A percentile compares a stretch with the other conserved stretches of the same genome.
phyloP scores from a whole-genome alignment of 2,113 vertebrate species.

The Triplophysa siluroides region DNA sequence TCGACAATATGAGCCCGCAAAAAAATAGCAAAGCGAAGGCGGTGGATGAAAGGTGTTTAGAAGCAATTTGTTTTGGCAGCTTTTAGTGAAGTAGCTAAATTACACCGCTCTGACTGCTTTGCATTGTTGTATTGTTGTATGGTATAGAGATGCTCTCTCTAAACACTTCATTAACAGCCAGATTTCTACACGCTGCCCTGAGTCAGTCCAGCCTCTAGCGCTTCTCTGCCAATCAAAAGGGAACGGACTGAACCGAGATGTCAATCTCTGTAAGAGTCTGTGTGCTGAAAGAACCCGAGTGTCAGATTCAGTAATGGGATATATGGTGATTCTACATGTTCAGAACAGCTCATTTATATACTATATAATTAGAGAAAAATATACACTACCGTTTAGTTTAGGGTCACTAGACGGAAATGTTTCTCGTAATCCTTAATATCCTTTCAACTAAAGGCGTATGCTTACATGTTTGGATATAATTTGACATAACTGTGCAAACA shows the following conservation, averaged over 20 bases:
- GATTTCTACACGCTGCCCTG: background rate
- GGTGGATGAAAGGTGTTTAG: conserved; percentile 6
- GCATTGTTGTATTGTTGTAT: conserved; percentile 14
- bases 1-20: background rate
- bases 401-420: too few species aligned
- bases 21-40: background rate
- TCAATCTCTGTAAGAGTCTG: background rate
- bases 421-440: too few species aligned
- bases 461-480: too few species aligned
- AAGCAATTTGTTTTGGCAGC: conserved; percentile 31
- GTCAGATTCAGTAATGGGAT: background rate
- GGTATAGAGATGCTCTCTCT: conserved; percentile 22
- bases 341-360: background rate
- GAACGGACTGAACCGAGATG: conserved; percentile 25
- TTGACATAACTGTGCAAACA: too few species aligned
- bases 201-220: conserved; percentile 26
- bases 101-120: conserved; percentile 2
- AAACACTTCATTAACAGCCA: conserved; percentile 38
- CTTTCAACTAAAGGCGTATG: too few species aligned
- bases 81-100: conserved; percentile 35
- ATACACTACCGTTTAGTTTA: background rate
- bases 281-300: background rate
- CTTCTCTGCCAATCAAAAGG: conserved; percentile 34
- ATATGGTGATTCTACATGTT: background rate
- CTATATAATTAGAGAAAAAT: background rate